phyloP scores from a whole-genome alignment of 2,888 invertebrate genomes.

The Synergus itoensis region DNA sequence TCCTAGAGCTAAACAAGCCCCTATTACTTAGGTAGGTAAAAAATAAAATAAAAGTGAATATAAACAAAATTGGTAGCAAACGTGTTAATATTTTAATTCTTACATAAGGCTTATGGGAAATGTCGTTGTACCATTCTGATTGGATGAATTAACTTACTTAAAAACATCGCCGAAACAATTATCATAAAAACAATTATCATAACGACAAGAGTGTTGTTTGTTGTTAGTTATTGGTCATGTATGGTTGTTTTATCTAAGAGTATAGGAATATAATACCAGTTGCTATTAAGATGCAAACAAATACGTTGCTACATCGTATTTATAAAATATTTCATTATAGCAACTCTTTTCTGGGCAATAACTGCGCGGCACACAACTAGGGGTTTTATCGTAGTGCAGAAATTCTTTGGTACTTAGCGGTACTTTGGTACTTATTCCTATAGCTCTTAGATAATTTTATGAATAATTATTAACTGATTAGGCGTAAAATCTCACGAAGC shows the following conservation, averaged over 20 bases:
- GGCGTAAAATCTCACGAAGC: neutral
- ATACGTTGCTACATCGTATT: neutral
- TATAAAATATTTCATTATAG: neutral
- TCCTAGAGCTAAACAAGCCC: too few species aligned
- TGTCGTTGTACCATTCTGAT: neutral
- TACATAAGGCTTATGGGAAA: slow-evolving; percentile 3
- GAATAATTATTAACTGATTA: neutral
- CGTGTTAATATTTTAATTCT: neutral
- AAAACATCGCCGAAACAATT: neutral
- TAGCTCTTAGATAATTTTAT: neutral
- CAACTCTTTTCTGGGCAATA: neutral
- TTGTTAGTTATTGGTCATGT: neutral
- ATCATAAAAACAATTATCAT: neutral
- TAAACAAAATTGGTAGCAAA: neutral
- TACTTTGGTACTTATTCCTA: neutral
- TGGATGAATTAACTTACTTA: neutral
- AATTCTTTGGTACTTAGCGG: neutral
- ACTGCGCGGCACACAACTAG: neutral
- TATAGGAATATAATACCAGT: neutral
- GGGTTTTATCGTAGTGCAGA: neutral
- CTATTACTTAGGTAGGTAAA: neutral
- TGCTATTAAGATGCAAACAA: neutral
- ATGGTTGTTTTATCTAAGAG: neutral
- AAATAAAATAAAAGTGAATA: neutral
- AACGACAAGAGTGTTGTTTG: neutral